phyloP scores from a whole-genome alignment of 2,888 invertebrate species.

The Drosophila vallismaia region DNA sequence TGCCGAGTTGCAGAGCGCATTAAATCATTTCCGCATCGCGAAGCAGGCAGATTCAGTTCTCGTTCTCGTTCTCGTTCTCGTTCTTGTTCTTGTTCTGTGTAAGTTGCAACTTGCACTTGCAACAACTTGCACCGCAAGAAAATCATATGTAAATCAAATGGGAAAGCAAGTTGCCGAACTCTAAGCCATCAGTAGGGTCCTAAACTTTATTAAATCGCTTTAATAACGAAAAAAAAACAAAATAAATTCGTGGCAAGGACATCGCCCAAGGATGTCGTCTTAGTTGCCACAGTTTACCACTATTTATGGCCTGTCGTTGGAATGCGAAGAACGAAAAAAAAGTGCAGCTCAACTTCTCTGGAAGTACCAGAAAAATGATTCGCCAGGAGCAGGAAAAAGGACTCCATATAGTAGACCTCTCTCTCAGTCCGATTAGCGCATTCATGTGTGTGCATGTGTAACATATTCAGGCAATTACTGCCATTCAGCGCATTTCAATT shows the following conservation, averaged over 20 bases:
- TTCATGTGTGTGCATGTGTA: constrained; percentile 70
- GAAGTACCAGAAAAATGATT: constrained; percentile 65
- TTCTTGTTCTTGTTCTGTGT: constrained; percentile 25
- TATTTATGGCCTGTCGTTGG: constrained; percentile 59
- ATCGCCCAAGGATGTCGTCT: not conserved
- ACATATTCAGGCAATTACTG: constrained; percentile 78
- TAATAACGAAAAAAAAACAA: not conserved
- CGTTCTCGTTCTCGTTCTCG: constrained; percentile 19
- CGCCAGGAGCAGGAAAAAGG: constrained; percentile 24
- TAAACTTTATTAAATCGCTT: not conserved
- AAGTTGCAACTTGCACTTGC: constrained; percentile 50
- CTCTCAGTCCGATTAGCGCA: constrained; percentile 56
- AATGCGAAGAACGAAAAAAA: constrained; percentile 33
- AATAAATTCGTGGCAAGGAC: not conserved
- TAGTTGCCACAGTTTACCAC: constrained; percentile 58
- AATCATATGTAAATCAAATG: not conserved
- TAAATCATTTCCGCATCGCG: constrained; percentile 79
- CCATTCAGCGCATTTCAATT: constrained; percentile 78
- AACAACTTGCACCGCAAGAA: constrained; percentile 46
- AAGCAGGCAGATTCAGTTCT: constrained; percentile 51
- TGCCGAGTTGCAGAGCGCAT: constrained; percentile 77
- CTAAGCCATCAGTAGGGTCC: not conserved
- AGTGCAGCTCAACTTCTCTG: constrained; percentile 50
- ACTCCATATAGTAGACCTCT: constrained; percentile 8
- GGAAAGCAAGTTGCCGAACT: not conserved